phyloP scores from a whole-genome alignment of 2,888 invertebrate genomes.

The Fissipunctia ypsillon region DNA sequence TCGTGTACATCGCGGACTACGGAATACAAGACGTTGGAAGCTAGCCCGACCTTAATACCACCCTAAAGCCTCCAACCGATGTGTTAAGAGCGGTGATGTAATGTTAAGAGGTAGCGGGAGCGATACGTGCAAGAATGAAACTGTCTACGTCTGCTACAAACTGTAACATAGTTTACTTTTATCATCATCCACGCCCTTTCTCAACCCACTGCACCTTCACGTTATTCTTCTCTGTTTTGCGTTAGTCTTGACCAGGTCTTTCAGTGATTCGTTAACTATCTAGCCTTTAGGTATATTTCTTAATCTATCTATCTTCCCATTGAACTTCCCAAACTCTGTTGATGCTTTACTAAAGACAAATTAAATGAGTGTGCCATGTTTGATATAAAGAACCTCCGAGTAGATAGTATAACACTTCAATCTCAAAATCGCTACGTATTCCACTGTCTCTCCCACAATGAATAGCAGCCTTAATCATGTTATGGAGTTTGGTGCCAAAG shows the following conservation, averaged over 20 bases:
- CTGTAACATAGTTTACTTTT: neutral
- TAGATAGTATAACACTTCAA: neutral
- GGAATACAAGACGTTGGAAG: slow-evolving; percentile 87
- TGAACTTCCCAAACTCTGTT: neutral
- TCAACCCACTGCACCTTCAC: neutral
- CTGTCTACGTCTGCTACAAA: neutral
- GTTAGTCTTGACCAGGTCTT: neutral
- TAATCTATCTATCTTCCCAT: neutral
- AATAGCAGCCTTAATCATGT: slow-evolving; percentile 72
- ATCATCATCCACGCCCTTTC: neutral
- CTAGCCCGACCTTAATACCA: slow-evolving; percentile 83
- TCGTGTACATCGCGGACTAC: slow-evolving; percentile 73
- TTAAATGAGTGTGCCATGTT: too few species aligned
- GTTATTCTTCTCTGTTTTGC: neutral
- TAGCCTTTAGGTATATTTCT: neutral
- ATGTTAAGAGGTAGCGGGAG: slow-evolving; percentile 45
- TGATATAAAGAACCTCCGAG: neutral
- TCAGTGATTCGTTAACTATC: neutral
- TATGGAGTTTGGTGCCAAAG: slow-evolving; percentile 79
- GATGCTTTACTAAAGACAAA: neutral
- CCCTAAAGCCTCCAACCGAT: slow-evolving; percentile 70
- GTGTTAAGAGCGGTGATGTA: slow-evolving; percentile 38
- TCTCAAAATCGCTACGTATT: slow-evolving; percentile 39
- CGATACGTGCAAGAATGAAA: slow-evolving; percentile 3
- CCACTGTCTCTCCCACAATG: slow-evolving; percentile 28